These are phyloP conservation scores for Drosophila carrolli DNA, from an alignment of 1,140 invertebrate species.

Conservation along the genomic window DNA sequence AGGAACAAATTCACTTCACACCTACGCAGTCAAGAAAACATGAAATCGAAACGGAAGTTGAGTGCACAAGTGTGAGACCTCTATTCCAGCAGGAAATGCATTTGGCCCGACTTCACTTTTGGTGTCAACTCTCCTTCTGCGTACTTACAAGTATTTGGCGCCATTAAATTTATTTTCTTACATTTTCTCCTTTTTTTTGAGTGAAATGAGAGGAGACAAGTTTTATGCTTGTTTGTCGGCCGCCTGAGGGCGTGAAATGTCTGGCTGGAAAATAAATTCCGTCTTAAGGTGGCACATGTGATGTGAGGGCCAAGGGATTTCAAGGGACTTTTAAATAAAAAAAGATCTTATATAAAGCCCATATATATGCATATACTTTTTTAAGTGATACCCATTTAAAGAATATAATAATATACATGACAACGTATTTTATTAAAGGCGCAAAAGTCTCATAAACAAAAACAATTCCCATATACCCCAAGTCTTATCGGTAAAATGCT, in stretches of 20 bases:
- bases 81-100: constrained; percentile 65
- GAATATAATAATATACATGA: no score
- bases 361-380: no score
- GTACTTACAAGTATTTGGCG: constrained; percentile 41
- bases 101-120: constrained; percentile 45
- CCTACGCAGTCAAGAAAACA: constrained; percentile 53
- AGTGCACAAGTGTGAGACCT: constrained; percentile 13
- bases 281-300: constrained; percentile 51
- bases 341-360: no score
- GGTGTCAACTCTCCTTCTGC: constrained; percentile 39
- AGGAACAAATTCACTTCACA: constrained; percentile 68
- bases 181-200: constrained; percentile 19
- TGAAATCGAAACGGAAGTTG: constrained; percentile 75
- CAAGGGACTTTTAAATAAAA: no score
- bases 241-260: constrained; percentile 47
- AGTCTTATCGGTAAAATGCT: no score
- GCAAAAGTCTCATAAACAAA: no score
- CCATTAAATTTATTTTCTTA: constrained; percentile 56
- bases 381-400: no score
- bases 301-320: neutral
- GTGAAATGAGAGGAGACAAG: constrained; percentile 45
- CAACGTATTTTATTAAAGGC: no score
- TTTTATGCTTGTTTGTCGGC: constrained; percentile 58
- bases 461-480: no score
- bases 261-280: constrained; percentile 37